Conservation (phyloP, 1,140 invertebrate species). For the Nebria ingens region DNA sequence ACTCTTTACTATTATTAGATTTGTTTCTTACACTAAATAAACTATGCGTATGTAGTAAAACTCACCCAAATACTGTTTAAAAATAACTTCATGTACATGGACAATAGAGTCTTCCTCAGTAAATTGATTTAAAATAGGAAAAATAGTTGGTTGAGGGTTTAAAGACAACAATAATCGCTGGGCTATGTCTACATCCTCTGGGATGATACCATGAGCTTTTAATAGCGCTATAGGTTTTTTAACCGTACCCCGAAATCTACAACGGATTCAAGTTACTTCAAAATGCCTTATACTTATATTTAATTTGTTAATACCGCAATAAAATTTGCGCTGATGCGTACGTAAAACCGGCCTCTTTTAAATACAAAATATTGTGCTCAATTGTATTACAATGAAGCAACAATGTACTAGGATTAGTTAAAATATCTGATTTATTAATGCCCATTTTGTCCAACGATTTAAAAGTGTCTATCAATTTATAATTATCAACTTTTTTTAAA, state of each 20-base stretch:
- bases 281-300: not conserved
- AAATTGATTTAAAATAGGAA: not conserved
- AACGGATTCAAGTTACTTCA: not conserved
- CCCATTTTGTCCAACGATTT: not conserved
- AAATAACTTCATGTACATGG: not conserved
- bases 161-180: not conserved
- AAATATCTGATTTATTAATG: not conserved
- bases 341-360: not conserved
- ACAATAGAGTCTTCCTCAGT: not conserved
- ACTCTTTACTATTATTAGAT: too few relatives aligned
- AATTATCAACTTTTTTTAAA: not conserved
- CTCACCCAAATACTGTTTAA: not conserved
- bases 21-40: not conserved
- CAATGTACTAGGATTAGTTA: not conserved
- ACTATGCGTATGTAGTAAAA: not conserved
- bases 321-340: not conserved
- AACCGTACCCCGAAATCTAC: not conserved
- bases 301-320: not conserved
- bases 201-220: not conserved
- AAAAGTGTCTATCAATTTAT: not conserved
- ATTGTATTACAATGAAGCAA: not conserved
- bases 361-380: slow-evolving; percentile 2
- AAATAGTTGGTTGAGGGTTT: not conserved
- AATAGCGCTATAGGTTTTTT: not conserved
- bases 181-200: not conserved